A percentile compares a stretch with the other conserved stretches of the same genome.
Conservation (phyloP, 1,140 invertebrate genomes). For the Pygmarrhopalites habei region DNA sequence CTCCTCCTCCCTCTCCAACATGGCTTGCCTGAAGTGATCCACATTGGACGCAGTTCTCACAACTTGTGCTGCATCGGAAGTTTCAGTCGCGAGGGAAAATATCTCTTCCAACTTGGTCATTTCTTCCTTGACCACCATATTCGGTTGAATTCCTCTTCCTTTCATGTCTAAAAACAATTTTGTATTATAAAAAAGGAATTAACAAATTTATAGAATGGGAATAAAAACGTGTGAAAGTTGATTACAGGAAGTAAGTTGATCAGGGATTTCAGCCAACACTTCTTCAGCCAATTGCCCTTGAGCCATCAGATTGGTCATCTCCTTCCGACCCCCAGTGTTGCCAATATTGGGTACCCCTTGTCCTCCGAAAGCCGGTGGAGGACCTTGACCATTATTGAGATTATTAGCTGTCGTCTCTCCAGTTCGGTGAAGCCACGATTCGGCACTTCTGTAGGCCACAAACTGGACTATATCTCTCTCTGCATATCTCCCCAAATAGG, state of each 20-base stretch:
- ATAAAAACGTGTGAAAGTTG: no score
- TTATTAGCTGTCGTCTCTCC: conserved; percentile 2
- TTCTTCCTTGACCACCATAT: neutral
- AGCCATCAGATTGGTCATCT: conserved; percentile 1
- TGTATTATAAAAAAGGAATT: no score
- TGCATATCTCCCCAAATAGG: conserved; percentile 45
- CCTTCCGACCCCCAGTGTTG: neutral
- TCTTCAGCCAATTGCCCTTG: conserved; percentile 48
- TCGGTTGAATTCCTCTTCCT: neutral
- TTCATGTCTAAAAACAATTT: no score
- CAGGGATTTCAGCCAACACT: conserved; percentile 55
- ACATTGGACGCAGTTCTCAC: no score
- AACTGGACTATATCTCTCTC: conserved; percentile 36
- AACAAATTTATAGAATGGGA: no score
- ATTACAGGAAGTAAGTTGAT: conserved; percentile 53
- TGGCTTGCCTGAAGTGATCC: no score
- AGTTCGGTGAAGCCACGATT: conserved; percentile 19
- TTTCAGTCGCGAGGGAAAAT: no score
- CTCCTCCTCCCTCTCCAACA: no score
- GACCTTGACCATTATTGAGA: no score
- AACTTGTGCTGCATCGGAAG: no score
- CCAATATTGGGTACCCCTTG: neutral
- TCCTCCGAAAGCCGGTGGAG: neutral
- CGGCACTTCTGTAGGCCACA: conserved; percentile 19
- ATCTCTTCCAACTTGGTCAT: no score